Evolutionary conservation across 2,113 vertebrate species (phyloP), one percentile per base, ranked within the genome.

Genomic region (Myxocyprinus asiaticus): DNA sequence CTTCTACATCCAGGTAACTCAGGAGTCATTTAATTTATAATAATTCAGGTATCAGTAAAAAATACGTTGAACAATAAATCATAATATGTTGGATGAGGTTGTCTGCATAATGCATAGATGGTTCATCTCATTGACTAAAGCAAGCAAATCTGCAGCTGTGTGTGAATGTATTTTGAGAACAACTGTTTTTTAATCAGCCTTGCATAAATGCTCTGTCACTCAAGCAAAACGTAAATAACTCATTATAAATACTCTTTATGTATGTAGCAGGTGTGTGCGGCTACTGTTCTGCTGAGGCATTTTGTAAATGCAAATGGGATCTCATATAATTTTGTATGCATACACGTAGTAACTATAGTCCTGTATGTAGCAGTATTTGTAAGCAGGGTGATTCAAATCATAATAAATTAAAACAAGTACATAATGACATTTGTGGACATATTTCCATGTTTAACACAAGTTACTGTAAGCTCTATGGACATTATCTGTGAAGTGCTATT

Each of bases 1-100:
- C 17, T 99, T 99, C 91, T 99, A 98, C 69, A 87, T 99, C 68
- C 97, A 99, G 95, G 97, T 99, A 94, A 90, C 2, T 71, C 10
- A 55, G 22, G 10, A 9, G 7, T 63, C 4, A 61, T 33, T 71
- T 7, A 5, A 42, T 61, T 55, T 12, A 7, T 47, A 59, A 59
- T 14, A 17, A 53, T 9, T 0, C n/a, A 48, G 55, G 14, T 11
- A 1, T 58, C 3, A 15, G 14, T 71, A 10, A 42, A 0, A 69
- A 69, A 71, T 42, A 9, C 42, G 43, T n/a, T 9, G 22, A 33
- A 14, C 11, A 22, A 6, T n/a, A 9, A 55, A 43, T 55, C 48
- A 14, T 56, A n/a, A 6, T 6, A 15, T 56, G 12, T 70, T 6
- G 14, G 9, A 5, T 58, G 55, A 44, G 33, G 68, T 56, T 33